Base-by-base conservation (phyloP, 2,888 invertebrate species). In the Cantharis rufa region DNA sequence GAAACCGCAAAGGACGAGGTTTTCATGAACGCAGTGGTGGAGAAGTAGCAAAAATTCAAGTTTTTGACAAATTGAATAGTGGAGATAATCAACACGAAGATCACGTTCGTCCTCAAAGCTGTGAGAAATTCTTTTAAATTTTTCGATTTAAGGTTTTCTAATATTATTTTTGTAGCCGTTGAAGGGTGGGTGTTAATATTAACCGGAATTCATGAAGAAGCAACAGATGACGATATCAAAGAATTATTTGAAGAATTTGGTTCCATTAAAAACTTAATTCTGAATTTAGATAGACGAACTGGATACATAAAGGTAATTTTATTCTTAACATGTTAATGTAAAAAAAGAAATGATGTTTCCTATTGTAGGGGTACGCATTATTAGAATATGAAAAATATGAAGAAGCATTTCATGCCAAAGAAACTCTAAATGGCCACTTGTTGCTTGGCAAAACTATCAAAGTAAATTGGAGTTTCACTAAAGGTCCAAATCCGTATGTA, bases 111-210 rank as follows among this genome's bases (percentile, higher is more conserved):
- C 74, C 74, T 4, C 74, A 74, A 62, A n/a, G 62, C 10, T 74
- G 72, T 72, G 61, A 72, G 68, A 48, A n/a, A 66, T 66, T 0
- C 1, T 28, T 1, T 63, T 10, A 27, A 2, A 1, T 2, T 32
- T 2, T 48, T 70, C 10, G 11, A 48, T 7, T 68, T 9, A n/a
- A 24, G 9, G 27, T 13, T 27, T n/a, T 27, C 0, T 9, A 15
- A 69, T 16, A 13, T 11, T 15, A 64, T 15, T 18, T 10, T 15
- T 24, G 13, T 24, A 72, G 93, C 98, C 10, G 96, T 98, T 0
- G 98, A 98, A 89, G 98, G 98, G 9, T 99, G 98, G 98, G 98
- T 98, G 81, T 89, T 99, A 76, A 98, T 99, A 88, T 96, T 98
- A 15, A 97, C 97, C 81, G 96, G 96, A 80, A 96, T 98, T 1